Evolutionary conservation across 2,888 invertebrate genomes (phyloP).

Genomic region (Synanthedon tipuliformis): DNA sequence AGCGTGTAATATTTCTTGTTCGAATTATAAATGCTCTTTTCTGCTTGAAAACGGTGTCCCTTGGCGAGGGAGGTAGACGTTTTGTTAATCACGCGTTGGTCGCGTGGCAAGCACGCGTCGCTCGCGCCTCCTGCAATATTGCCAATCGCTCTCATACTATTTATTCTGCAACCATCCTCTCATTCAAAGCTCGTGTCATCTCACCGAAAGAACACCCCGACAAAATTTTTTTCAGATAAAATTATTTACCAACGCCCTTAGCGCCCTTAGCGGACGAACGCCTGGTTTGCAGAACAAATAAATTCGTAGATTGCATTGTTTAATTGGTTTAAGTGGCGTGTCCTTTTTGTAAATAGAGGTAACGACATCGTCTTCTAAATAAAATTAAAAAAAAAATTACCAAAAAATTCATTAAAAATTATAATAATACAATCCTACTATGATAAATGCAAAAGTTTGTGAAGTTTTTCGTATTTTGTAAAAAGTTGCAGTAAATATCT

Average conservation of each 20-base stretch:
- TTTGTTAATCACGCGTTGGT: conserved; percentile 29
- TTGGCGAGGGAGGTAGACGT: not conserved
- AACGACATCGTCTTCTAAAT: too few relatives aligned
- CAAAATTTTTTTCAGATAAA: conserved; percentile 54
- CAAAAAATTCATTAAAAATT: too few relatives aligned
- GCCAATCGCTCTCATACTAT: conserved; percentile 34
- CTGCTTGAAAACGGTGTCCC: conserved; percentile 31
- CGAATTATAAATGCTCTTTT: conserved; percentile 57
- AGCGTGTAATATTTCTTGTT: conserved; percentile 67
- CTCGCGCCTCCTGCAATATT: conserved; percentile 11
- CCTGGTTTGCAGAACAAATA: conserved; percentile 46
- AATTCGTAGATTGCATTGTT: conserved; percentile 53
- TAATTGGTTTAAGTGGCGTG: conserved; percentile 55
- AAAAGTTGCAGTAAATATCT: too few relatives aligned
- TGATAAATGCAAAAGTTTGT: too few relatives aligned
- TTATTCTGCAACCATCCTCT: conserved; percentile 63
- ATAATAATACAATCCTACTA: too few relatives aligned
- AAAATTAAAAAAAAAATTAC: too few relatives aligned
- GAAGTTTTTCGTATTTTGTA: too few relatives aligned
- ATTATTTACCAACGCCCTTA: conserved; percentile 36
- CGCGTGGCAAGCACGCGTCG: conserved; percentile 22
- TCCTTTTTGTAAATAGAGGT: conserved; percentile 6
- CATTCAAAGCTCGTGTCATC: conserved; percentile 54
- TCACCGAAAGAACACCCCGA: conserved; percentile 30
- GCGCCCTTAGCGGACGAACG: conserved; percentile 14